Evolutionary conservation across 2,888 invertebrate species (phyloP).

Genomic region (Cheilosia soror): DNA sequence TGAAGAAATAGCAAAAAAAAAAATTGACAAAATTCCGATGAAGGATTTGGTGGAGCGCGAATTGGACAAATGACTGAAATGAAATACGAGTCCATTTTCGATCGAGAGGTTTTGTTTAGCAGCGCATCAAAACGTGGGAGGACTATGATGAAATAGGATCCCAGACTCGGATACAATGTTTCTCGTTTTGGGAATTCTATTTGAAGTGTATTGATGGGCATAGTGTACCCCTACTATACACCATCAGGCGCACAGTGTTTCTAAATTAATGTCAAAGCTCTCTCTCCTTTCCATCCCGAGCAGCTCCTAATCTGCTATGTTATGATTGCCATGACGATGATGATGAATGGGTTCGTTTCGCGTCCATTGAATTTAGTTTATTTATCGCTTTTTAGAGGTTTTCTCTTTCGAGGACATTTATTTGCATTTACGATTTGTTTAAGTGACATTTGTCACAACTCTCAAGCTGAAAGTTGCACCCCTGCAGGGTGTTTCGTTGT

Average conservation of each 20-base stretch:
- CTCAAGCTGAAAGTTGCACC: conserved; percentile 25
- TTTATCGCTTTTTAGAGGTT: conserved; percentile 57
- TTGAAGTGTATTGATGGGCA: conserved; percentile 62
- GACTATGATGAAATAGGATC: neutral
- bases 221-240: conserved; percentile 3
- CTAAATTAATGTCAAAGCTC: conserved; percentile 64
- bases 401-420: conserved; percentile 31
- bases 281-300: conserved; percentile 11
- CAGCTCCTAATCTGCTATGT: neutral
- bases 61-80: conserved; percentile 64
- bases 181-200: conserved; percentile 44
- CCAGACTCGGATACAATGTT: conserved; percentile 15
- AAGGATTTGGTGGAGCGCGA: conserved; percentile 71
- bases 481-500: neutral
- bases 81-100: conserved; percentile 44
- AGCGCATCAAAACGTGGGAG: neutral
- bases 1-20: neutral
- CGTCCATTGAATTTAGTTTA: conserved; percentile 68
- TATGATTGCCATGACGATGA: conserved; percentile 54
- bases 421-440: conserved; percentile 53
- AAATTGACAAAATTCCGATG: conserved; percentile 54
- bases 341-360: conserved; percentile 39
- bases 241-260: conserved; percentile 33
- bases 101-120: neutral
- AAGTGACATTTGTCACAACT: conserved; percentile 53